Base-by-base conservation (phyloP, 64 coral and sea anemone species). In the Stichodactyla helianthus region DNA sequence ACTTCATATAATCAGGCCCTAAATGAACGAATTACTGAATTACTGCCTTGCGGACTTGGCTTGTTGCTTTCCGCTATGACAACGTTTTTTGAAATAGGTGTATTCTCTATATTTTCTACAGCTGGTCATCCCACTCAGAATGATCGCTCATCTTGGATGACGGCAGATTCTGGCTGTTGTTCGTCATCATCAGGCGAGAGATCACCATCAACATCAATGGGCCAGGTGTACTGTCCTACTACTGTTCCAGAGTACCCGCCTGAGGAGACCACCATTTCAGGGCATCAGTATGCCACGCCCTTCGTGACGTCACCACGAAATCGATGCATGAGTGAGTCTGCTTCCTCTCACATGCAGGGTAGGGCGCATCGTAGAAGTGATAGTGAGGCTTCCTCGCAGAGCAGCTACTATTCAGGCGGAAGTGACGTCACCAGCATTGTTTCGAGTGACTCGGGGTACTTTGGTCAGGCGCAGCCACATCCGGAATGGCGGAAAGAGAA, bases 361-460 rank as follows among this genome's bases (percentile, higher is more conserved):
- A 84, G 62, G 61, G 91, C 54, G 16, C 89, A 95, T 81, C 84
- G 79, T 79, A 59, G 91, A 53, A 93, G 91, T 59, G 94, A 88
- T 16, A 96, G 94, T 50, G 94, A 96, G 19, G 81, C 93, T 1
- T 95, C 93, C 14, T 93, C 91, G 28, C 94, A 96, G 31, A 96
- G 94, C 78, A 91, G 93, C 52, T 89, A 93, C 22, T 92, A 86
- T 50, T 86, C 91, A 15, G 81, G 88, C n/a, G 89, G 93, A 17
- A 88, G 85, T 8, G 86, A 89, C 57, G 91, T 71, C 51, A 83
- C 82, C 9, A 74, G 86, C 8, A 83, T 86, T 64, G 91, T 90
- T 1, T 88, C 88, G 77, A 96, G 94, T 63, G 94, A 96, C 68
- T 96, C 94, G 7, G 94, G 94, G 11, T 96, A 96, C 86, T 96